Conservation (phyloP, 2,888 invertebrate genomes). For the Drosophila antonietae region DNA sequence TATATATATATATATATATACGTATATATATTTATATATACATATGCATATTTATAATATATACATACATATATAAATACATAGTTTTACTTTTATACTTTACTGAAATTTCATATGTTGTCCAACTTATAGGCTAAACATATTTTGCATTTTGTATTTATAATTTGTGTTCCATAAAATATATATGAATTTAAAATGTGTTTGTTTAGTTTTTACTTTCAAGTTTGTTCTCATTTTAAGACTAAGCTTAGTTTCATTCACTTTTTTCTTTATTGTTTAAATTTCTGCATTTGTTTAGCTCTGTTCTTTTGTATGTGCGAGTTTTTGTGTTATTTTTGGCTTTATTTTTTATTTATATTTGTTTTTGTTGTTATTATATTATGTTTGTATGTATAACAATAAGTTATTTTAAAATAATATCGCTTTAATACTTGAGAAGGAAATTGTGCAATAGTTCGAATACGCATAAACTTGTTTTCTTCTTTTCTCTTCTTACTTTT, state of each 20-base stretch:
- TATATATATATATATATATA: constrained; percentile 23
- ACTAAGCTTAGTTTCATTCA: constrained; percentile 46
- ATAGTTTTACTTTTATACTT: constrained; percentile 29
- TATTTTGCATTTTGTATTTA: constrained; percentile 39
- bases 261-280: constrained; percentile 42
- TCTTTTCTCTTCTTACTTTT: constrained; percentile 11
- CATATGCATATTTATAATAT: constrained; percentile 8
- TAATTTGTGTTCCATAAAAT: constrained; percentile 55
- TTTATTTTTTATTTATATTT: constrained; percentile 45
- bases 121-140: constrained; percentile 53
- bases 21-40: constrained; percentile 11
- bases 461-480: constrained; percentile 45
- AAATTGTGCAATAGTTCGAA: constrained; percentile 72
- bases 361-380: constrained; percentile 56
- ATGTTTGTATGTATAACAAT: constrained; percentile 69
- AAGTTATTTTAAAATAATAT: constrained; percentile 75
- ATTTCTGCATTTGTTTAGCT: constrained; percentile 44
- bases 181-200: constrained; percentile 47
- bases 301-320: constrained; percentile 20
- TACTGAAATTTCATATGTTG: constrained; percentile 41
- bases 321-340: constrained; percentile 35
- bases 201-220: constrained; percentile 29
- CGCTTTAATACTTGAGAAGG: constrained; percentile 80
- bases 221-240: constrained; percentile 33
- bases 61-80: constrained; percentile 34